phyloP scores from a whole-genome alignment of 2,113 vertebrate genomes.

The Prinia subflava region DNA sequence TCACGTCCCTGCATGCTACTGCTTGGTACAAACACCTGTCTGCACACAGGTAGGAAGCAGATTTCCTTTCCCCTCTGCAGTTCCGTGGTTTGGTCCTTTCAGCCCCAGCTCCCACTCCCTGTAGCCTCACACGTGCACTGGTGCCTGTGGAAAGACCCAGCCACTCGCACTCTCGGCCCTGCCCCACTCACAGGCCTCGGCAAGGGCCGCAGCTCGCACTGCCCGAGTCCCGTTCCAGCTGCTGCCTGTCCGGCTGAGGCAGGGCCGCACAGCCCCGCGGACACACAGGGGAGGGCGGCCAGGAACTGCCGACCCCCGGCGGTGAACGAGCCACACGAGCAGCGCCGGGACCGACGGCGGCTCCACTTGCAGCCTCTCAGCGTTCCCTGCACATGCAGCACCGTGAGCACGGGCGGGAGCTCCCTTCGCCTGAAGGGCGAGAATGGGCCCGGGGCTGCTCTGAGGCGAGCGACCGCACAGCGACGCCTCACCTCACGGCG shows the following conservation, averaged over 20 bases:
- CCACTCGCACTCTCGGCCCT: not conserved
- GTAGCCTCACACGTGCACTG: fast-evolving
- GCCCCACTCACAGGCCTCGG: not conserved
- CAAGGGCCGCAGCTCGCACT: not conserved
- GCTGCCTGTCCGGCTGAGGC: fast-evolving
- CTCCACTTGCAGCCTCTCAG: not conserved
- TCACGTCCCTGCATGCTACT: not conserved
- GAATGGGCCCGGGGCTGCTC: not conserved
- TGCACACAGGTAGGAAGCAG: not conserved
- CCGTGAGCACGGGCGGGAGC: fast-evolving
- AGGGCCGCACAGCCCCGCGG: not conserved
- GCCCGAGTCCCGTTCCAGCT: fast-evolving
- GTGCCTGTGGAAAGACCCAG: fast-evolving
- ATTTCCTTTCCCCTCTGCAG: not conserved
- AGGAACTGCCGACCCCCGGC: not conserved
- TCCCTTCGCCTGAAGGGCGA: not conserved
- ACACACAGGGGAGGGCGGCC: not conserved
- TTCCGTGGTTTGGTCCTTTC: not conserved
- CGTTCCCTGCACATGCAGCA: not conserved
- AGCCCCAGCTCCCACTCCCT: not conserved
- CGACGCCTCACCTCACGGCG: not conserved
- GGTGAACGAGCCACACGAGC: fast-evolving
- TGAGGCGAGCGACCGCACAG: not conserved
- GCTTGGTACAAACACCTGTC: not conserved
- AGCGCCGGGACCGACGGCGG: too few relatives aligned